Evolutionary conservation across 2,888 invertebrate genomes (phyloP), one percentile per base, ranked within the genome.

Genomic region (Myopa testacea): DNA sequence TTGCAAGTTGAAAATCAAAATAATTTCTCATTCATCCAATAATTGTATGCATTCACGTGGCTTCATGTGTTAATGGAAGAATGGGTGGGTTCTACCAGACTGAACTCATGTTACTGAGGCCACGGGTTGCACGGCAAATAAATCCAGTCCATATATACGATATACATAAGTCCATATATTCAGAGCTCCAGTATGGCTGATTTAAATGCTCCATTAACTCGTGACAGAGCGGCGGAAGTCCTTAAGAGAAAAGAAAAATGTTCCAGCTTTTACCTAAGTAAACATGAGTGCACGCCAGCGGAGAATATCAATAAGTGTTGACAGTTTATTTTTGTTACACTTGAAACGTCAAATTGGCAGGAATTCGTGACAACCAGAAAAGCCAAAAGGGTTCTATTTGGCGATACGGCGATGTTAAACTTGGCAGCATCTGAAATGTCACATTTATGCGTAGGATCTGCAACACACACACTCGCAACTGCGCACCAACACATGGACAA

Each of bases 161-260:
- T 76, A 76, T 78, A 78, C 73, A 40, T 76, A 78, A 78, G 69
- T 73, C 68, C 76, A 62, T 76, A 34, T 60, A 38, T 73, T 80
- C 79, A 78, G 80, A 77, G 78, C 10, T 45, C 10, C 45, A 8
- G 7, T 45, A 10, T 10, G 45, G 10, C 79, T 79, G 78, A 81
- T 80, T 83, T 82, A 81, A 81, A 81, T 80, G 83, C 81, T 83
- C 83, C 83, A 82, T 83, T 83, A 83, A 81, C 82, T 82, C 77
- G 76, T 81, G 82, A 81, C 82, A 81, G 80, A 79, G 80, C 79
- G 80, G 80, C 79, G 14, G 52, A 58, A 40, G 75, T 50, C 72
- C 75, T 78, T 76, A 73, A 78, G 34, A 70, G 52, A 62, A 78
- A 80, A n/a, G 34, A 76, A 75, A 78, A 78, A 37, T 68, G 72